Evolutionary conservation across 2,113 vertebrate genomes (phyloP).

Genomic region (Sterrhoptilus dennistouni): DNA sequence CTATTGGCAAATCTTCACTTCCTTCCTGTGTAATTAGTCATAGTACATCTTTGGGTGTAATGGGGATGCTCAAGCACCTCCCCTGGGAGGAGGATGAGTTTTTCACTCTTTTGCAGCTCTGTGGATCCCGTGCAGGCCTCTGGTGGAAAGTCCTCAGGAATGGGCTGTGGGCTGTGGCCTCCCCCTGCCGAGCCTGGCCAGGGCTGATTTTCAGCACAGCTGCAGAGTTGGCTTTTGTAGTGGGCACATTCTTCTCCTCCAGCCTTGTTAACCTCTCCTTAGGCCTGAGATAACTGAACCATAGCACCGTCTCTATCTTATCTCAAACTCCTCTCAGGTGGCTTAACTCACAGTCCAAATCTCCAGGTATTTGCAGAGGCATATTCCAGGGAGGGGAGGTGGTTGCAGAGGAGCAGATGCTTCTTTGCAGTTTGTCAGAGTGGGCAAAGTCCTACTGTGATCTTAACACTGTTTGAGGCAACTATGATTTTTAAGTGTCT

Average conservation of each 20-base stretch:
- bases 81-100: background rate
- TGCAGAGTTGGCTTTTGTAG: background rate
- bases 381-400: background rate
- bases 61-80: background rate
- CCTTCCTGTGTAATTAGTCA: background rate
- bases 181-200: fast-evolving
- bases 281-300: background rate
- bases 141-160: background rate
- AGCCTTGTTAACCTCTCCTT: background rate
- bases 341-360: background rate
- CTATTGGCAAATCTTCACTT: background rate
- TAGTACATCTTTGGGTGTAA: fast-evolving
- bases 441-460: fast-evolving
- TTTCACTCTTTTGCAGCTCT: background rate
- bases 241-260: too few relatives aligned
- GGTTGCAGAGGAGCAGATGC: background rate
- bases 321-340: background rate
- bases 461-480: background rate
- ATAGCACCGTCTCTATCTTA: background rate
- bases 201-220: background rate
- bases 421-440: background rate
- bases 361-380: background rate
- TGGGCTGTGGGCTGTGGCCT: background rate
- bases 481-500: background rate
- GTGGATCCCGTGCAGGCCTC: fast-evolving